Evolutionary conservation across 2,888 invertebrate species (phyloP).

Genomic region (Tachina fera): DNA sequence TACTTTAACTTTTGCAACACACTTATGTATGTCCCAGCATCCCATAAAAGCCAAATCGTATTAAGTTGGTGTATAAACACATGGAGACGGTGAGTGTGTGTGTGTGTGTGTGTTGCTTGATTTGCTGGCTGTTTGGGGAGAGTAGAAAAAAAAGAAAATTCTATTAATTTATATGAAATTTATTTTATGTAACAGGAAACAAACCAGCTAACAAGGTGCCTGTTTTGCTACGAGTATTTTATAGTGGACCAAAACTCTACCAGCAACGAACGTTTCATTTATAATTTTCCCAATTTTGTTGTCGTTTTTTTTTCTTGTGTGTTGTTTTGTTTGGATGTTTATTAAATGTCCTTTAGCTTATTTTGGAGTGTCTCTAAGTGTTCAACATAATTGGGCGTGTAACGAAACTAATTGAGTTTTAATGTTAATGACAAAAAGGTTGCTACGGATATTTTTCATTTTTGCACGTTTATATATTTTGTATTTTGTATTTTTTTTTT

Average conservation of each 20-base stretch:
- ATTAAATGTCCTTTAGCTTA: constrained; percentile 69
- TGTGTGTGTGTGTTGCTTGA: constrained; percentile 5
- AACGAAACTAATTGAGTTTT: constrained; percentile 83
- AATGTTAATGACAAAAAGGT: constrained; percentile 76
- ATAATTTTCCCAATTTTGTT: neutral
- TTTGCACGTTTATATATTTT: constrained; percentile 20
- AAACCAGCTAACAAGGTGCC: constrained; percentile 54
- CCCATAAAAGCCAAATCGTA: constrained; percentile 1
- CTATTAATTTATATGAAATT: constrained; percentile 69
- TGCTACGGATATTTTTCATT: constrained; percentile 30
- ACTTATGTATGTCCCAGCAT: neutral
- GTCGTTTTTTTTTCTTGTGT: neutral
- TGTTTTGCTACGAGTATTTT: constrained; percentile 17
- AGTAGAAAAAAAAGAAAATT: neutral
- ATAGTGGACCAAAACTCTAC: neutral
- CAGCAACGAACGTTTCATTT: constrained; percentile 9
- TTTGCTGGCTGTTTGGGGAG: neutral
- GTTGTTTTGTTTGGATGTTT: neutral
- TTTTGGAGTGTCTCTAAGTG: constrained; percentile 44
- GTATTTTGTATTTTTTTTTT: constrained; percentile 19
- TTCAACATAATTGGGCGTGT: constrained; percentile 80
- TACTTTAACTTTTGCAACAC: constrained; percentile 57
- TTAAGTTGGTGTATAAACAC: neutral
- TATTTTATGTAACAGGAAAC: constrained; percentile 68
- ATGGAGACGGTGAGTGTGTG: neutral